Base-by-base conservation (phyloP, 2,797 vertebrate species). In the Onychomys arenicola region DNA sequence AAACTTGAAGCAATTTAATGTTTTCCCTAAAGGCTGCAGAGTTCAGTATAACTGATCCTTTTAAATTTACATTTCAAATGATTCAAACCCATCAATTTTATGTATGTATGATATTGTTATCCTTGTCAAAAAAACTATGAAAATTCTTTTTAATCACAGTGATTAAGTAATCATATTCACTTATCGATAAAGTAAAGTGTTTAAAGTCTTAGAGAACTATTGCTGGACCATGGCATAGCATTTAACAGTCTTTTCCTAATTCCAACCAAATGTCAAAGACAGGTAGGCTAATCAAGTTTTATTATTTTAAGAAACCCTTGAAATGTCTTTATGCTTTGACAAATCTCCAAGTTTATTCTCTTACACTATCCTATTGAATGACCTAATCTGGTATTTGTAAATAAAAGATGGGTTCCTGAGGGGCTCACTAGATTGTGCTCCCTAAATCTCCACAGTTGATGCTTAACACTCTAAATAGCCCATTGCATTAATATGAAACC, bases 261-360 rank as follows among this genome's bases (percentile, higher is more conserved):
- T 97, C n/a, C 97, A 96, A 91, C 27, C 95, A 97, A 97, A 96
- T 82, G 80, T 84, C 78, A 98, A 65, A 93, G 32, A 95, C 86
- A 78, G 65, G 93, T 90, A 84, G 34, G 57, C 78, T 95, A 97
- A 96, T 91, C 40, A 95, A n/a, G 2, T 57, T 78, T 29, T 57
- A 84, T 90, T 96, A 96, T 91, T 95, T 96, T 29, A 96, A 43
- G 90, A 75, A 93, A 75, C 0, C 21, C 14, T 96, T 82, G 37
- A 86, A 93, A 96, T 46, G 61, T 49, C 80, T 95, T 96, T 84
- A 89, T 52, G 11, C 46, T 46, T 95, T 82, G n/a, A 57, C 55
- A 75, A 75, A n/a, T 90, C n/a, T 11, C 10, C 34, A 84, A 87
- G 23, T 69, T 71, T 37, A 82, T 9, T 92, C 1, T 9, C 37